Conservation (phyloP, 2,888 invertebrate genomes). For the Nipponacmea schrenckii region DNA sequence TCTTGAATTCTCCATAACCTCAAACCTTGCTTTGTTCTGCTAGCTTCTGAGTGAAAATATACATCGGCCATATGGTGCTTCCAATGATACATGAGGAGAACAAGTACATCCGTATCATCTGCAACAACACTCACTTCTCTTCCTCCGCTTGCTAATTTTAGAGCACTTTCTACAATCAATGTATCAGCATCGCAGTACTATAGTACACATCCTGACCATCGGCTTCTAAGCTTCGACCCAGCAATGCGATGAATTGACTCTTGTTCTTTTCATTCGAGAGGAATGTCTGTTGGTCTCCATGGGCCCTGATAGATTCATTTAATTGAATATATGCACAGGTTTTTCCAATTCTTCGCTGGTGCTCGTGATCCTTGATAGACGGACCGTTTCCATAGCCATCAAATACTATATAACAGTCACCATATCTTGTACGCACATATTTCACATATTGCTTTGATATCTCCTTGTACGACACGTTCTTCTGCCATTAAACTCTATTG, state of each 20-base stretch:
- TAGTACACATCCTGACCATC: too few relatives aligned
- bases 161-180: conserved; percentile 1
- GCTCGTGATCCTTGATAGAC: background rate
- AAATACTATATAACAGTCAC: background rate
- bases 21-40: background rate
- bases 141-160: background rate
- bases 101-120: background rate
- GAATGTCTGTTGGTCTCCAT: too few relatives aligned
- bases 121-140: conserved; percentile 1
- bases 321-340: too few relatives aligned
- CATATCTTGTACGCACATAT: background rate
- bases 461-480: background rate
- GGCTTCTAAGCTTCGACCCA: too few relatives aligned
- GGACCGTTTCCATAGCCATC: background rate
- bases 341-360: background rate
- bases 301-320: too few relatives aligned
- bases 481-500: background rate
- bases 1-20: background rate
- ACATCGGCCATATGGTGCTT: background rate
- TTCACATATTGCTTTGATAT: background rate
- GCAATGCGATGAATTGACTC: too few relatives aligned
- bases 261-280: too few relatives aligned
- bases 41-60: background rate
- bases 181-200: background rate
- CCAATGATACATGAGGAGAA: background rate